Conservation (phyloP, 2,797 vertebrate species). For the Phrynocephalus guinanensis region DNA sequence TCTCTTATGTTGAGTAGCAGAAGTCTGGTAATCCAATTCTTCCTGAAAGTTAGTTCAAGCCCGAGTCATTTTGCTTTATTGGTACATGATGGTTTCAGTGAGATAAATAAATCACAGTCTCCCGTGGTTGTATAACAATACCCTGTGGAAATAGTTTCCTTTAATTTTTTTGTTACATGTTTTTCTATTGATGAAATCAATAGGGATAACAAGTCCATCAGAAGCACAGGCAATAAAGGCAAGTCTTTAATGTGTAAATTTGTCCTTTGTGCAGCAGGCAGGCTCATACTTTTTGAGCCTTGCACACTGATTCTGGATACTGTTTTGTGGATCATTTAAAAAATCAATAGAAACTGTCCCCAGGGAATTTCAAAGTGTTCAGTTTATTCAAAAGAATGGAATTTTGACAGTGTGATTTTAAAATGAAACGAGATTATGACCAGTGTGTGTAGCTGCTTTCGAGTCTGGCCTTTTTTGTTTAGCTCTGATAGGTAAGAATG, state of each 20-base stretch:
- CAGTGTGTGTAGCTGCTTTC: background rate
- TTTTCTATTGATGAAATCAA: slow-evolving; percentile 50
- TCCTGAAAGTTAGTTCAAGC: background rate
- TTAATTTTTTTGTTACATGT: slow-evolving; percentile 63
- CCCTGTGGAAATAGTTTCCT: slow-evolving; percentile 51
- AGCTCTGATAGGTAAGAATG: background rate
- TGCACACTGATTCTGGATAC: slow-evolving; percentile 26
- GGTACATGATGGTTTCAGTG: slow-evolving; percentile 35
- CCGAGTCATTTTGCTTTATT: slow-evolving; percentile 34
- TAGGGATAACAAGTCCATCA: slow-evolving; percentile 47
- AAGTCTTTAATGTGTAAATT: slow-evolving; percentile 16
- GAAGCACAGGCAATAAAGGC: slow-evolving; percentile 53
- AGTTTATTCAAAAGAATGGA: background rate
- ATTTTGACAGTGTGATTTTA: background rate
- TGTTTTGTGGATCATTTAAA: background rate
- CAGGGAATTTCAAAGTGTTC: background rate
- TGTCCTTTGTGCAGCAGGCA: background rate
- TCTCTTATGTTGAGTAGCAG: background rate
- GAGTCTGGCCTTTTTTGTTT: background rate
- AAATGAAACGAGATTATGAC: background rate
- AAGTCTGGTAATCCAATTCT: background rate
- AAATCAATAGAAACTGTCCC: too few species aligned
- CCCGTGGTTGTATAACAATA: slow-evolving; percentile 34
- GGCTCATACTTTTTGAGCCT: slow-evolving; percentile 26
- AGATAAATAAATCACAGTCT: slow-evolving; percentile 58